Conservation (phyloP, 2,113 vertebrate species). For the Delphinapterus leucas region DNA sequence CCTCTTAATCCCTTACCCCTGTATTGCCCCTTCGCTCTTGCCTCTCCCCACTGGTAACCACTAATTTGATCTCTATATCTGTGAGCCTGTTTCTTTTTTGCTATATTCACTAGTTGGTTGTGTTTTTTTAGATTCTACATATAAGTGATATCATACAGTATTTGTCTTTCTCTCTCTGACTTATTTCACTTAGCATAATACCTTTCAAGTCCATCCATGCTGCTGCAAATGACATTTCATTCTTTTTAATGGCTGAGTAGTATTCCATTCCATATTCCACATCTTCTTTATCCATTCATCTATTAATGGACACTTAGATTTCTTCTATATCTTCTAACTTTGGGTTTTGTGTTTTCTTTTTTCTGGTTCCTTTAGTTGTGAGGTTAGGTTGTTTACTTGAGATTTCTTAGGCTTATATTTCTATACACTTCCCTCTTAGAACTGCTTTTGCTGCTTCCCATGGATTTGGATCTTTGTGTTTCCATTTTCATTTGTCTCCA, state of each 20-base stretch:
- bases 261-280: not conserved
- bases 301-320: not conserved
- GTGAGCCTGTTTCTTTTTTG: not conserved
- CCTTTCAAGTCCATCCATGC: not conserved
- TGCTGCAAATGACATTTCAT: not conserved
- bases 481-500: not conserved
- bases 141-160: not conserved
- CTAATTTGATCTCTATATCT: not conserved
- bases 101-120: not conserved
- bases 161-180: not conserved
- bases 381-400: not conserved
- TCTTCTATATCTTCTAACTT: not conserved
- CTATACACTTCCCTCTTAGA: not conserved
- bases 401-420: not conserved
- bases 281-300: not conserved
- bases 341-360: not conserved
- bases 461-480: not conserved
- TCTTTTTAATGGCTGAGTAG: not conserved
- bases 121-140: not conserved
- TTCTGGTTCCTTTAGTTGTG: not conserved
- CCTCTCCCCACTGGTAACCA: too few species aligned
- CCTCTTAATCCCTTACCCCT: too few species aligned
- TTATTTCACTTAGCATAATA: not conserved
- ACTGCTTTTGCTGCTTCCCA: not conserved
- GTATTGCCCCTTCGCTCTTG: too few species aligned